These are phyloP conservation scores for Gryon sp. DNA, from an alignment of 1,140 invertebrate genomes.

Conservation along the genomic window DNA sequence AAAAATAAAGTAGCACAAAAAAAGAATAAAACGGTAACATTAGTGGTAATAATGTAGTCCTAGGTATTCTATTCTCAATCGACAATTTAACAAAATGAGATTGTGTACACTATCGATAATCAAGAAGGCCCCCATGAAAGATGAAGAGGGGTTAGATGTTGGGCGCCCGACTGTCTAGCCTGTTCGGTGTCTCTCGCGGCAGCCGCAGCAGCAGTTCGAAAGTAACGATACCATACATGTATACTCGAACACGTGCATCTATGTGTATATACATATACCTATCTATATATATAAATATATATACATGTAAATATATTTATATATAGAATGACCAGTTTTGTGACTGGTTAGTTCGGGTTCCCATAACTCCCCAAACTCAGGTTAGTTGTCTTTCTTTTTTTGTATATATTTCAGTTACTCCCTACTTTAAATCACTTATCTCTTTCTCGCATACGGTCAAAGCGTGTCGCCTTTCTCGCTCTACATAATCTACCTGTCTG, in stretches of 20 bases:
- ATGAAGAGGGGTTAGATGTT: constrained; percentile 66
- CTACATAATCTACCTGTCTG: constrained; percentile 47
- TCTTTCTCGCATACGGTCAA: not conserved
- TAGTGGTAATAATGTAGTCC: constrained; percentile 24
- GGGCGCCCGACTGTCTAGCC: constrained; percentile 75
- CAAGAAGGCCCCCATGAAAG: constrained; percentile 39
- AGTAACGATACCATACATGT: constrained; percentile 46
- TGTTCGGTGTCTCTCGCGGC: constrained; percentile 67
- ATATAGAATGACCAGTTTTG: constrained; percentile 63
- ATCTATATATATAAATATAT: not conserved
- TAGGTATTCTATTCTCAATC: constrained; percentile 5
- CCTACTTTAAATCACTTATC: constrained; percentile 1
- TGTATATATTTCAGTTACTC: constrained; percentile 40
- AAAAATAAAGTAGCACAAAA: too few species aligned
- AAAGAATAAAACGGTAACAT: too few species aligned
- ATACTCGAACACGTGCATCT: not conserved
- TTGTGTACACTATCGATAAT: constrained; percentile 42
- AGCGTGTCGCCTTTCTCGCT: constrained; percentile 17
- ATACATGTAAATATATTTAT: constrained; percentile 13
- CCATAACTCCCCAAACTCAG: constrained; percentile 47
- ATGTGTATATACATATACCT: not conserved
- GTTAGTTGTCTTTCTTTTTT: too few species aligned
- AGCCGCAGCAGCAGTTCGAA: constrained; percentile 64
- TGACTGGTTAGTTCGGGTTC: constrained; percentile 59
- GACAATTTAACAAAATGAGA: constrained; percentile 37